Base-by-base conservation (phyloP, 2,888 invertebrate genomes). In the Heliconius ismenius region DNA sequence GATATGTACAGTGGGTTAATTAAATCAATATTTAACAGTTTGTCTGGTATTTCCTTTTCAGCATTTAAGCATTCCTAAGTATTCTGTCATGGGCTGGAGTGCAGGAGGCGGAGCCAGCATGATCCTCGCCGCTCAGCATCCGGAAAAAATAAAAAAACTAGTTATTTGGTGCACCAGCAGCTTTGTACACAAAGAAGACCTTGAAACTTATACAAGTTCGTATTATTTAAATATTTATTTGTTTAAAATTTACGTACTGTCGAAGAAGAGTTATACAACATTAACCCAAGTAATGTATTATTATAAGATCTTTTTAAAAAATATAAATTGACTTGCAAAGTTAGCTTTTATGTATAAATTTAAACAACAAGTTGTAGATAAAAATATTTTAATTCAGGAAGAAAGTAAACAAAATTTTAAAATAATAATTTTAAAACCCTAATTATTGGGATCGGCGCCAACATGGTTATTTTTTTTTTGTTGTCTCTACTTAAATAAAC, bases 71-170 rank as follows among this genome's bases (percentile, higher is more conserved):
- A 93, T 96, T 62, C 85, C 95, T 0, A 95, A 95, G 82, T 98
- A 96, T 88, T 98, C 98, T 0, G 84, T 98, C 15, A 84, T 98
- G 75, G 98, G 98, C 1, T 98, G 98, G 97, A 98, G 98, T 89
- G 98, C 98, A 90, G 98, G 98, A 39, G 98, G 97, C 2, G 96
- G 96, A 63, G 95, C 97, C 0, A 96, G 96, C 21, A 89, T 98
- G 81, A 96, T 98, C 49, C 86, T 97, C 21, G 96, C 98, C 6
- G 96, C 96, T 2, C 95, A 95, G 76, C 95, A 96, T 89, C 96
- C 96, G 0, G 92, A 96, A 0, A 89, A 89, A 13, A 93, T 98
- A 0, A 92, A 95, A 11, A 97, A 97, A 86, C 88, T 98, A 77
- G 95, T 98, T 0, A 93, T 97, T 13, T 96, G 97, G 96, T 98